A percentile compares a stretch with the other conserved stretches of the same genome.
Evolutionary conservation across 2,888 invertebrate species (phyloP).

Genomic region (Lobophora halterata): DNA sequence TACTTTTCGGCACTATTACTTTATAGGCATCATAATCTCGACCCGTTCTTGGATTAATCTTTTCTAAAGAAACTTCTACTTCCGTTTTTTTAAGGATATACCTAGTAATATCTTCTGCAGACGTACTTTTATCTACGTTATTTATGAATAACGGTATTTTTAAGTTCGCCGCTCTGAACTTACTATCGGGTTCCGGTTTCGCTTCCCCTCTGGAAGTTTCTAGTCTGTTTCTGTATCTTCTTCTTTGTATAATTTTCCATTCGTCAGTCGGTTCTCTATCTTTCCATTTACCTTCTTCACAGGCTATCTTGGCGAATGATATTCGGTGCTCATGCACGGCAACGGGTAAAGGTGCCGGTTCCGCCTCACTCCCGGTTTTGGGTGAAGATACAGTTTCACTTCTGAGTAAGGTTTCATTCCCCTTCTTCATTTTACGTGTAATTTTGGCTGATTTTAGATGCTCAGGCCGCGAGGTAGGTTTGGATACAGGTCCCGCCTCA

Average conservation of each 20-base stretch:
- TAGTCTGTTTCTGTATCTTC: slow-evolving; percentile 77
- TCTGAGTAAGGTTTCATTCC: no score
- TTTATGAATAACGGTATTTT: slow-evolving; percentile 2
- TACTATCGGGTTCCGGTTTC: not conserved
- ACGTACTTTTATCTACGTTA: slow-evolving; percentile 1
- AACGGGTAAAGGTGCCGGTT: no score
- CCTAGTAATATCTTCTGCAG: not conserved
- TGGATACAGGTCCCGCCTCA: no score
- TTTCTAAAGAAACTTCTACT: not conserved
- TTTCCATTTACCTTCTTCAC: slow-evolving; percentile 1
- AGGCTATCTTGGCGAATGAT: slow-evolving; percentile 3
- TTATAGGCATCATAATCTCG: slow-evolving; percentile 27
- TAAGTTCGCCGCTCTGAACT: not conserved
- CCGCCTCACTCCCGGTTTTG: no score
- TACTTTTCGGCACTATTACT: slow-evolving; percentile 25
- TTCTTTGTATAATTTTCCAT: slow-evolving; percentile 82
- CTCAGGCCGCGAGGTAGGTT: no score
- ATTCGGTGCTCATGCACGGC: not conserved
- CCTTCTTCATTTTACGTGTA: no score
- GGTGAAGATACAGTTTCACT: no score
- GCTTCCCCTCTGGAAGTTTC: slow-evolving; percentile 1
- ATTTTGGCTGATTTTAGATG: no score
- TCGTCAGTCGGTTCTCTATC: slow-evolving; percentile 1
- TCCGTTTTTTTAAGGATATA: slow-evolving; percentile 2
- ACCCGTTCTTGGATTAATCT: not conserved